Evolutionary conservation across 2,797 vertebrate species (phyloP), one percentile per base, ranked within the genome.

Genomic region (Gambelia wislizenii): DNA sequence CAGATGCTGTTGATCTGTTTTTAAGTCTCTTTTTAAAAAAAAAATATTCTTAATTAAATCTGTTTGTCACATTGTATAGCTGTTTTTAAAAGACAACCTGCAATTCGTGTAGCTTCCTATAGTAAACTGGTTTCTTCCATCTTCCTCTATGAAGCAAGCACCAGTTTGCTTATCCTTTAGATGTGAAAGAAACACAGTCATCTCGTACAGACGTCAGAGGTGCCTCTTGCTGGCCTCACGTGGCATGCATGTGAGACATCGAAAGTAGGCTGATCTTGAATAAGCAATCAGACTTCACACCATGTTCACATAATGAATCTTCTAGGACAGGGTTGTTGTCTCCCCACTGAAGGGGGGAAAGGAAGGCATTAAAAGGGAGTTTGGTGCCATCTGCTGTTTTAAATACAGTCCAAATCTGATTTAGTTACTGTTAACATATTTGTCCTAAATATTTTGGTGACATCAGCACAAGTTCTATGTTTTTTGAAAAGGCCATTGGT

Each of bases 241-340:
- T 81, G 49, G 67, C 27, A 72, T 74, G 39, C 36, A 67, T 67
- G 64, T 67, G 64, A 67, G 64, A 13, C 30, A 13, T 67, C n/a
- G 12, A 39, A 69, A 75, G 33, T 22, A 61, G 39, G 49, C 27
- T 81, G 77, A n/a, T 87, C 64, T 36, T 75, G 52, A 74, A 25
- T 74, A 87, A 82, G 27, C 78, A 82, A 74, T 87, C 79, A 81
- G 67, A 74, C 33, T 82, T 75, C 79, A 83, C 86, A 82, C 86
- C 33, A 49, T 33, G 42, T 74, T 87, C 69, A 27, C 39, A 69
- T 82, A 82, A 83, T 82, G 69, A 75, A n/a, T 61, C 54, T 87
- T 87, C 33, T 75, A 75, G 79, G 79, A 2, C 49, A 74, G 30
- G 79, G 64, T 54, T 82, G 52, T 42, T 80, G 64, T 42, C 47